Percentiles rank a stretch among this genome's conserved stretches.
Evolutionary conservation across 2,888 invertebrate species (phyloP).

Genomic region (Mechanitis mazaeus): DNA sequence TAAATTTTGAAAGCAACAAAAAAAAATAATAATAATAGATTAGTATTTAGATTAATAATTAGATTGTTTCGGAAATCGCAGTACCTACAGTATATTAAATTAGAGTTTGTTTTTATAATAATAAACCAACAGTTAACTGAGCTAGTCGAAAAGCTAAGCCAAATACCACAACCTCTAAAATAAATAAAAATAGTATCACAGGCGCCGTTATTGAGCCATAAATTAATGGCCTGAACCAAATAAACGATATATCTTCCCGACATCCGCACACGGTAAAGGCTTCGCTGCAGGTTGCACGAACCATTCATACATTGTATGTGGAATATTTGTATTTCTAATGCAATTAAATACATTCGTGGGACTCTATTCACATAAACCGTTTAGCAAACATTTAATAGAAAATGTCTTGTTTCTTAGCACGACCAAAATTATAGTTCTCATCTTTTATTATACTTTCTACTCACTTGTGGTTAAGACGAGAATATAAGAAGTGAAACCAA

Average conservation of each 20-base stretch:
- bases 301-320: slow-evolving; percentile 2
- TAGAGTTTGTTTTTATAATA: background rate
- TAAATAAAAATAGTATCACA: slow-evolving; percentile 41
- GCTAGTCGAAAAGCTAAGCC: slow-evolving; percentile 15
- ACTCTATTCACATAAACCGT: too few species aligned
- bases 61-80: too few species aligned
- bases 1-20: too few species aligned
- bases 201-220: slow-evolving; percentile 46
- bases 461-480: too few species aligned
- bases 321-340: slow-evolving; percentile 4
- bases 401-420: too few species aligned
- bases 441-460: too few species aligned
- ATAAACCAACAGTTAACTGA: slow-evolving; percentile 5
- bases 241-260: slow-evolving; percentile 37
- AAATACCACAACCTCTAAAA: slow-evolving; percentile 29
- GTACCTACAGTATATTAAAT: too few species aligned
- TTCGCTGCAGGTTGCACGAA: slow-evolving; percentile 22
- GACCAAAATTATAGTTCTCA: too few species aligned
- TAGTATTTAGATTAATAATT: too few species aligned
- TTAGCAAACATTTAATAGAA: too few species aligned
- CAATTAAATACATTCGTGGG: background rate
- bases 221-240: slow-evolving; percentile 49
- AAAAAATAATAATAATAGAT: too few species aligned
- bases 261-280: slow-evolving; percentile 33
- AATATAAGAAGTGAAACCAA: too few species aligned